Conservation (phyloP, 1,140 invertebrate genomes). For the Zaprionus camerounensis region DNA sequence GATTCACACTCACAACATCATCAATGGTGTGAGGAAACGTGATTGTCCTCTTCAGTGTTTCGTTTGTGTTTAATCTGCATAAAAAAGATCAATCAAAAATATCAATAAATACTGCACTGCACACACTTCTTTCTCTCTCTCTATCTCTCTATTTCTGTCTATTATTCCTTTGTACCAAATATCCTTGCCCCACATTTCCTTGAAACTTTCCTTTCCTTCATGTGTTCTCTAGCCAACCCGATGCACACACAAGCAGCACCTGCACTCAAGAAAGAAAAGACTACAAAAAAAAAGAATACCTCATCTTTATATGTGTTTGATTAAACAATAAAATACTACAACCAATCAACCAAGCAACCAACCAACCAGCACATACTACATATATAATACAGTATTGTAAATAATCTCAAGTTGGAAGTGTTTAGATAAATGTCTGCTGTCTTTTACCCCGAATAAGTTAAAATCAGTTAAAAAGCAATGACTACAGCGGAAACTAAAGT, state of each 20-base stretch:
- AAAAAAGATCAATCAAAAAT: slow-evolving; percentile 26
- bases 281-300: slow-evolving; percentile 5
- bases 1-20: neutral
- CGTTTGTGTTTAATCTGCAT: slow-evolving; percentile 29
- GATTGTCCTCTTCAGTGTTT: slow-evolving; percentile 16
- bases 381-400: slow-evolving; percentile 37
- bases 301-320: slow-evolving; percentile 11
- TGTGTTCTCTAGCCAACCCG: neutral
- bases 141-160: neutral
- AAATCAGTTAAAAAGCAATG: slow-evolving; percentile 63
- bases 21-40: slow-evolving; percentile 18
- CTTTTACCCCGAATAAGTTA: slow-evolving; percentile 52
- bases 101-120: slow-evolving; percentile 32
- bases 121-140: slow-evolving; percentile 6
- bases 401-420: slow-evolving; percentile 48
- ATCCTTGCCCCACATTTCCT: neutral
- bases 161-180: neutral
- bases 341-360: neutral
- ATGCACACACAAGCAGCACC: slow-evolving; percentile 38
- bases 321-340: neutral
- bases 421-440: slow-evolving; percentile 39
- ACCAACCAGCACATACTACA: slow-evolving; percentile 13
- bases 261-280: slow-evolving; percentile 29
- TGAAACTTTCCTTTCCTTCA: neutral
- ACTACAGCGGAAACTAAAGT: slow-evolving; percentile 1